Base-by-base conservation (phyloP, 2,888 invertebrate species). In the Cerceris ruficornis region DNA sequence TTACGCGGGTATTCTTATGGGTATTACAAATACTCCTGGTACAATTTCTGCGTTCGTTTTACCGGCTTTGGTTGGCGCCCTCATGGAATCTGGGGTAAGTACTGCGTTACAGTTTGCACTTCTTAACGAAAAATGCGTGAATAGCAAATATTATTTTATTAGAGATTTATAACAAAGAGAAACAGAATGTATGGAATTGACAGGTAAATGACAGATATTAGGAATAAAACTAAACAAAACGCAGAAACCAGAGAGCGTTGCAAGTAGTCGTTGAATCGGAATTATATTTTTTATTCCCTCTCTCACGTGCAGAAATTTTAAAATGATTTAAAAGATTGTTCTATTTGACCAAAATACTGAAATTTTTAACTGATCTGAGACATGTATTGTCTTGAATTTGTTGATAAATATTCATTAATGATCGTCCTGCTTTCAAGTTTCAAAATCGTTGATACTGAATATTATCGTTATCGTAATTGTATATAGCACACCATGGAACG, bases 21-120 rank as follows among this genome's bases (percentile, higher is more conserved):
- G 92, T 0, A 90, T 92, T n/a, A 92, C 92, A 11, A 92, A 92
- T 75, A 91, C 91, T 0, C 92, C 92, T 0, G 92, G 92, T 49
- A 91, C 92, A 0, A 86, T 92, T 66, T 89, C 91, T 0, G 92
- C 92, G 2, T 91, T 91, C 68, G 7, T 92, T 59, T 73, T 91
- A 42, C 92, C 92, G 4, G 87, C 87, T 2, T 66, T 92, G 62
- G 89, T 91, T 4, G 92, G 92, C 0, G 80, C 79, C 17, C 78
- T 92, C 46, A 89, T 84, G 14, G 84, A 88, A 55, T 39, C 59
- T 7, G 92, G 91, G 70, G 92, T 91, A 71, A 90, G 89, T 77
- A 60, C n/a, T 41, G 11, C 0, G 0, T 46, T 15, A 11, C 43
- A 42, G 15, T 39, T 15, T 57, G 17, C 8, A 54, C 2, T 54